Base-by-base conservation (phyloP, 2,888 invertebrate genomes). In the Syrista parreyssii region DNA sequence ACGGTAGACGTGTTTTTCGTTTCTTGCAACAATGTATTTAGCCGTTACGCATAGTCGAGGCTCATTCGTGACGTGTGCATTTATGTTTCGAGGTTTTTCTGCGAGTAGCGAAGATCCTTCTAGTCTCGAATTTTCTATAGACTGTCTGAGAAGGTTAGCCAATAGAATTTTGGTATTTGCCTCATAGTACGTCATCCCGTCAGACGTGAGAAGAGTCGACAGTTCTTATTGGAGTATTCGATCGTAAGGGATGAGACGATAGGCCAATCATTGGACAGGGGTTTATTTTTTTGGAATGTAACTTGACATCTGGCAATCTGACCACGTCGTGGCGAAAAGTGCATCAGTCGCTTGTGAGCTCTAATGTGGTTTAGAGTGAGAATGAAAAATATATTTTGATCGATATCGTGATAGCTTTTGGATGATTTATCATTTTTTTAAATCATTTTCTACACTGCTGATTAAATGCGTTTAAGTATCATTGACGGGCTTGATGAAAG, bases 11-110 rank as follows among this genome's bases (percentile, higher is more conserved):
- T 4, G 15, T 40, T 40, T 1, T 40, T 40, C 55, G 55, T 55
- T 55, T 55, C 55, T 55, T 69, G 40, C 71, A 75, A 77, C 77
- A 77, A 68, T 77, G 77, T 77, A 75, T 40, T 71, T 33, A n/a
- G 71, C 75, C 77, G 77, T 75, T 75, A 40, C 75, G 75, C 68
- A 36, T 55, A 23, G 55, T 23, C 23, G 6, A 55, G 23, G 2
- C 55, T 23, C 1, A 23, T 55, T 2, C 9, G 23, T 55, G 23
- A 55, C 55, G 55, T 55, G 9, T 23, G 23, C 23, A 55, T 55
- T 55, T 23, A 23, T 23, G 9, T 23, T 55, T 9, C 15, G 55
- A 55, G 9, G 23, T 55, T 23, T 34, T 23, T 23, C 9, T 55
- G 55, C 23, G 55, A 55, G 40, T 23, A 55, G 23, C 40, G 0